Conservation (phyloP, 2,888 invertebrate species). For the Drosophila emarginata region DNA sequence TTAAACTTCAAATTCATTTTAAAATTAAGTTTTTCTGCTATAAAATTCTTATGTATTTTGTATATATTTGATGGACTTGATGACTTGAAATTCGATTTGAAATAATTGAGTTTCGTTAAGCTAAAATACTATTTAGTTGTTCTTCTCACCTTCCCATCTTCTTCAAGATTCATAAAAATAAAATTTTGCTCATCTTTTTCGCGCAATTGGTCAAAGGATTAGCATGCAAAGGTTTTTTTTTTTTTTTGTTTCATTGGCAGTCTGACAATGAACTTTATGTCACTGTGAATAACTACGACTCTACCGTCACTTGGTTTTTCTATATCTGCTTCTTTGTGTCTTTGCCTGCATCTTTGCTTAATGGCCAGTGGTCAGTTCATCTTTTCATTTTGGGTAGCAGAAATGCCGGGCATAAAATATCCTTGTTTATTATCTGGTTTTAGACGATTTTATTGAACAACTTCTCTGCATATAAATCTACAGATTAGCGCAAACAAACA, state of each 20-base stretch:
- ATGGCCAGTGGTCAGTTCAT: constrained; percentile 52
- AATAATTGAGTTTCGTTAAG: no score
- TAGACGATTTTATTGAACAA: constrained; percentile 80
- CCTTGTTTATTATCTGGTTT: constrained; percentile 75
- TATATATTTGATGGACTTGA: no score
- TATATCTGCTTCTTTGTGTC: background rate
- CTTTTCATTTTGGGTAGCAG: constrained; percentile 53
- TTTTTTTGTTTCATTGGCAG: no score
- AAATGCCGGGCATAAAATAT: constrained; percentile 70
- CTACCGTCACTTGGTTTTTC: background rate
- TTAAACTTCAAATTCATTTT: no score
- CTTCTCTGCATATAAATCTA: constrained; percentile 81
- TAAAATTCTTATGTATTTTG: no score
- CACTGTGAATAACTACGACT: background rate
- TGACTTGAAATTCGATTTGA: no score
- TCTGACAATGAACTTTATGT: background rate
- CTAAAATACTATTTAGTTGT: background rate
- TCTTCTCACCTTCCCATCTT: background rate
- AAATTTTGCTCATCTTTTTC: constrained; percentile 45
- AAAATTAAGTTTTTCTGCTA: no score
- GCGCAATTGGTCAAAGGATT: constrained; percentile 56
- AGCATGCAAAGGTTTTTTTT: constrained; percentile 48
- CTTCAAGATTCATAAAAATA: background rate
- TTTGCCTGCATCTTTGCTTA: constrained; percentile 4
- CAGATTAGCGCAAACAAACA: constrained; percentile 70